phyloP scores from a whole-genome alignment of 2,888 invertebrate genomes.

The Fissipunctia ypsillon region DNA sequence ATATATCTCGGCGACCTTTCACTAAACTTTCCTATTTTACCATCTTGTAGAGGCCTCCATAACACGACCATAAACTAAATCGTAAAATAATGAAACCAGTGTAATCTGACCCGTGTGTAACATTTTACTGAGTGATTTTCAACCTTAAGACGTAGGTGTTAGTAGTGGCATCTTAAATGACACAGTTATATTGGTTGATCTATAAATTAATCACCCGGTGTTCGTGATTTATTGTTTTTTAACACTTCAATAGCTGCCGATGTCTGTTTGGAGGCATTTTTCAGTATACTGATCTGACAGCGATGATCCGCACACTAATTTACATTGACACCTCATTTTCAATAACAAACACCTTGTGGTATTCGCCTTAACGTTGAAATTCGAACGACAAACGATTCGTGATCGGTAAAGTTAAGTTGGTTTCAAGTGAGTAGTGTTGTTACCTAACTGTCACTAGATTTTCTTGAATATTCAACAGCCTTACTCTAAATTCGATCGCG shows the following conservation, averaged over 20 bases:
- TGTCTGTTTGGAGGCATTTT: slow-evolving; percentile 72
- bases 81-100: slow-evolving; percentile 73
- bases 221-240: slow-evolving; percentile 81
- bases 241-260: slow-evolving; percentile 80
- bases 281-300: slow-evolving; percentile 62
- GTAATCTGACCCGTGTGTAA: slow-evolving; percentile 50
- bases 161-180: slow-evolving; percentile 51
- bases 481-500: slow-evolving; percentile 56
- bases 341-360: neutral
- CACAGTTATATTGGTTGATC: slow-evolving; percentile 62
- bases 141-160: slow-evolving; percentile 60
- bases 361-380: slow-evolving; percentile 24
- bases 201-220: slow-evolving; percentile 79
- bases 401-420: slow-evolving; percentile 49
- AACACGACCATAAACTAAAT: slow-evolving; percentile 78
- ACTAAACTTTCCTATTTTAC: slow-evolving; percentile 83
- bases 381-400: slow-evolving; percentile 11
- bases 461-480: slow-evolving; percentile 66
- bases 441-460: slow-evolving; percentile 66
- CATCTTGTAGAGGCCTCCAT: slow-evolving; percentile 74
- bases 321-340: neutral
- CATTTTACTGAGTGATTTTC: slow-evolving; percentile 51
- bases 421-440: slow-evolving; percentile 53
- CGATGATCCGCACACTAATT: slow-evolving; percentile 49
- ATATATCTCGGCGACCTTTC: slow-evolving; percentile 80